Evolutionary conservation across 2,888 invertebrate species (phyloP).

Genomic region (Cacoxenus indagator): DNA sequence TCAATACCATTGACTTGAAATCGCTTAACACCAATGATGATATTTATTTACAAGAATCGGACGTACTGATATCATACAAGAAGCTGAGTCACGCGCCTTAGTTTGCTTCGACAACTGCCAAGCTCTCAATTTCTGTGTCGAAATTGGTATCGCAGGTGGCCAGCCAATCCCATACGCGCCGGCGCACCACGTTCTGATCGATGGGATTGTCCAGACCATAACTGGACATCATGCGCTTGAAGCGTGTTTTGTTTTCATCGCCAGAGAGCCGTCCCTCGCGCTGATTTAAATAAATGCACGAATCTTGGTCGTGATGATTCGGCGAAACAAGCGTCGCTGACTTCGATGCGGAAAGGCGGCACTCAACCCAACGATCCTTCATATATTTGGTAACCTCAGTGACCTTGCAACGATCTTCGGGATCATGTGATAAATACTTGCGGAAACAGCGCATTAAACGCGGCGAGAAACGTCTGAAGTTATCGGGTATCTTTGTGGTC

Average conservation of each 20-base stretch:
- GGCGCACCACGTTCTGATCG: slow-evolving; percentile 75
- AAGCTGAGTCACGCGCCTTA: background rate
- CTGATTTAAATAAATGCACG: slow-evolving; percentile 72
- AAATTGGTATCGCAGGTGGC: slow-evolving; percentile 73
- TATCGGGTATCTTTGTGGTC: slow-evolving; percentile 75
- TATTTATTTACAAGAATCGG: background rate
- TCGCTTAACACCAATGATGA: no score
- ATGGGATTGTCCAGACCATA: slow-evolving; percentile 77
- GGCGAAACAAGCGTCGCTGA: slow-evolving; percentile 71
- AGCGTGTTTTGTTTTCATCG: slow-evolving; percentile 73
- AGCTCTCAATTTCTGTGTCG: slow-evolving; percentile 66
- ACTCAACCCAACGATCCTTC: slow-evolving; percentile 75
- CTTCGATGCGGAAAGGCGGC: slow-evolving; percentile 72
- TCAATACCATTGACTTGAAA: background rate
- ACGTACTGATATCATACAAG: background rate
- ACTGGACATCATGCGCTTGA: slow-evolving; percentile 73
- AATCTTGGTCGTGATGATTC: slow-evolving; percentile 71
- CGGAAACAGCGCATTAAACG: slow-evolving; percentile 79
- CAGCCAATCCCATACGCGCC: slow-evolving; percentile 79
- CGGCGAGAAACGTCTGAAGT: slow-evolving; percentile 77
- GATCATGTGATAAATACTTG: slow-evolving; percentile 78
- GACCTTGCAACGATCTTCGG: slow-evolving; percentile 76
- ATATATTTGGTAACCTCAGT: slow-evolving; percentile 75
- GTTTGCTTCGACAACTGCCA: slow-evolving; percentile 56
- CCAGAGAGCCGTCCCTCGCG: slow-evolving; percentile 72